Evolutionary conservation across 2,888 invertebrate species (phyloP).

Genomic region (Drosophila acutilabella): DNA sequence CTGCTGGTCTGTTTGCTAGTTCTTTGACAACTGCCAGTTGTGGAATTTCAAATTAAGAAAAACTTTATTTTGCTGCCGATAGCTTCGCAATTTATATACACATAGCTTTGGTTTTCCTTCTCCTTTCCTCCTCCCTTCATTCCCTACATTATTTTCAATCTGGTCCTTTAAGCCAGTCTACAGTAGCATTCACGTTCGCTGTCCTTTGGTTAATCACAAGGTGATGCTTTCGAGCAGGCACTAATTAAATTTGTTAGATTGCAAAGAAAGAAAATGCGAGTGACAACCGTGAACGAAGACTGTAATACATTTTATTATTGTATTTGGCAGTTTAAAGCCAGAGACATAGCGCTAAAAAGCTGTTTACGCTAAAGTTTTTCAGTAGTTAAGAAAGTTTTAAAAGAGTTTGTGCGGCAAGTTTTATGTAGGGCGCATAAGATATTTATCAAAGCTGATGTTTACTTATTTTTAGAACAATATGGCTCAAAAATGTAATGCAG

Average conservation of each 20-base stretch:
- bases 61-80: conserved; percentile 62
- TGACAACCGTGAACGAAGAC: conserved; percentile 33
- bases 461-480: background rate
- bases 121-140: no score
- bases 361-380: conserved; percentile 48
- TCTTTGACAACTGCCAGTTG: conserved; percentile 76
- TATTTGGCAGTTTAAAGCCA: conserved; percentile 28
- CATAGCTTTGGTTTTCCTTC: conserved; percentile 23
- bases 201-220: conserved; percentile 48
- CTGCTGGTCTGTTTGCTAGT: conserved; percentile 15
- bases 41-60: conserved; percentile 77
- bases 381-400: conserved; percentile 36
- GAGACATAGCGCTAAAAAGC: conserved; percentile 17
- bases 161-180: background rate
- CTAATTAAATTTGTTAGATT: conserved; percentile 56
- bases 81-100: conserved; percentile 18
- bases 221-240: conserved; percentile 21
- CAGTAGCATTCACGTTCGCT: conserved; percentile 15
- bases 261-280: conserved; percentile 16
- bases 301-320: conserved; percentile 37
- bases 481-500: conserved; percentile 1
- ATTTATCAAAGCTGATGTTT: conserved; percentile 35
- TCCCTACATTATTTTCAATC: background rate
- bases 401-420: conserved; percentile 38
- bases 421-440: conserved; percentile 28